Evolutionary conservation across 1,140 invertebrate species (phyloP).

Genomic region (Ruditapes philippinarum): DNA sequence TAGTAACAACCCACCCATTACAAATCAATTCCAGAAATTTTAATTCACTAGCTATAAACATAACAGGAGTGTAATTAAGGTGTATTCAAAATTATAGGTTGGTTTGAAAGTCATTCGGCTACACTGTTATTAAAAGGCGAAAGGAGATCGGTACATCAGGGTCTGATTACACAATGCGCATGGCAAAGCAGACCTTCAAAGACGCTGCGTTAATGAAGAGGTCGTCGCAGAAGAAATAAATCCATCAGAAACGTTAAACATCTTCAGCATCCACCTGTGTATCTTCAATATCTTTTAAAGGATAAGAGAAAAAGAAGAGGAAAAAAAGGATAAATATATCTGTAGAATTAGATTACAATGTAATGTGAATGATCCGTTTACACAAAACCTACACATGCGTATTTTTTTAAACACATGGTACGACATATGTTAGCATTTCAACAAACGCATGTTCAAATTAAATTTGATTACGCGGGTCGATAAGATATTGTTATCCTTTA

Average conservation of each 20-base stretch:
- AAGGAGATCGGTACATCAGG: slow-evolving; percentile 27
- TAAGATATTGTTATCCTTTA: too few species aligned
- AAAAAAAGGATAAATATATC: too few species aligned
- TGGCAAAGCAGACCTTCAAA: slow-evolving; percentile 49
- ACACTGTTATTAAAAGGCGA: slow-evolving; percentile 44
- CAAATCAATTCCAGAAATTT: slow-evolving; percentile 65
- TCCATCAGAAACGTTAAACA: slow-evolving; percentile 54
- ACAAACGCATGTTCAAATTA: too few species aligned
- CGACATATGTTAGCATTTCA: too few species aligned
- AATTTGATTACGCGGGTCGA: too few species aligned
- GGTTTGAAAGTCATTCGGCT: not conserved
- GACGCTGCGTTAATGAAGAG: slow-evolving; percentile 45
- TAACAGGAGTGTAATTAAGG: slow-evolving; percentile 50
- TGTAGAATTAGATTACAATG: not conserved
- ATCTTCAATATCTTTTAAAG: not conserved
- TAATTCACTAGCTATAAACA: slow-evolving; percentile 53
- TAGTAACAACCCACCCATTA: slow-evolving; percentile 22
- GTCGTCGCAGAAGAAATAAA: slow-evolving; percentile 49
- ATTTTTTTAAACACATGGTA: too few species aligned
- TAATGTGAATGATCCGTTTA: too few species aligned
- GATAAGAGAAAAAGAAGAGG: not conserved
- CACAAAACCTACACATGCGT: too few species aligned
- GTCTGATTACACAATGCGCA: slow-evolving; percentile 60
- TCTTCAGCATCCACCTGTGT: slow-evolving; percentile 51
- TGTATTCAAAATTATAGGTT: slow-evolving; percentile 63